These are phyloP conservation scores for Campylomormyrus tamandua DNA, from an alignment of 2,113 vertebrate species.

Conservation along the genomic window DNA sequence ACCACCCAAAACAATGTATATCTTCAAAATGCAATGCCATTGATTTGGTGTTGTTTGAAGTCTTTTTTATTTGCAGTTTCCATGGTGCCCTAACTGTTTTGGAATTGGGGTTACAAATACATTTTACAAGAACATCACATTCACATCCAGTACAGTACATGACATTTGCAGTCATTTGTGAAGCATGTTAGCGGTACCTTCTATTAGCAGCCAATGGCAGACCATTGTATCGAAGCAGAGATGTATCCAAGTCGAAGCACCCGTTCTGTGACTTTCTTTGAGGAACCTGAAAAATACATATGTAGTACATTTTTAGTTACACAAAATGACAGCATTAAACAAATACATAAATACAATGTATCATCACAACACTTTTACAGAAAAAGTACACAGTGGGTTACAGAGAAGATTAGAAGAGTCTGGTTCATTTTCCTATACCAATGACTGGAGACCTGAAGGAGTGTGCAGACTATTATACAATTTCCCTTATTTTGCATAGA, in stretches of 20 bases:
- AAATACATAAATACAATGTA: not conserved
- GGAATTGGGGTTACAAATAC: not conserved
- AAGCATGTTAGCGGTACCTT: slow-evolving; percentile 63
- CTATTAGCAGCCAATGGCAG: slow-evolving; percentile 72
- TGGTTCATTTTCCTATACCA: not conserved
- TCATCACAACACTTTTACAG: not conserved
- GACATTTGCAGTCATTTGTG: not conserved
- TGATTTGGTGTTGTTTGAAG: not conserved
- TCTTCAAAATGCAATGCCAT: not conserved
- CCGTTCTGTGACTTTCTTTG: slow-evolving; percentile 90
- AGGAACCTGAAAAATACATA: slow-evolving; percentile 75
- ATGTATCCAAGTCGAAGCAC: slow-evolving; percentile 91
- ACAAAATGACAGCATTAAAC: not conserved
- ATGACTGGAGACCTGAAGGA: not conserved
- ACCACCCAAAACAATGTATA: not conserved
- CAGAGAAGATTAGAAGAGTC: not conserved
- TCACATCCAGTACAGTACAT: not conserved
- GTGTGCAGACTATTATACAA: not conserved
- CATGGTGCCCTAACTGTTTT: not conserved
- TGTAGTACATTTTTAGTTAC: slow-evolving; percentile 25
- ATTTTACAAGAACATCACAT: not conserved
- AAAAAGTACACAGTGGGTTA: not conserved
- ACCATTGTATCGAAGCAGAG: slow-evolving; percentile 76
- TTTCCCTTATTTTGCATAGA: not conserved
- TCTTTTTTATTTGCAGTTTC: not conserved